These are phyloP conservation scores for Oryctes rhinoceros DNA, from an alignment of 1,140 invertebrate species.

Conservation along the genomic window DNA sequence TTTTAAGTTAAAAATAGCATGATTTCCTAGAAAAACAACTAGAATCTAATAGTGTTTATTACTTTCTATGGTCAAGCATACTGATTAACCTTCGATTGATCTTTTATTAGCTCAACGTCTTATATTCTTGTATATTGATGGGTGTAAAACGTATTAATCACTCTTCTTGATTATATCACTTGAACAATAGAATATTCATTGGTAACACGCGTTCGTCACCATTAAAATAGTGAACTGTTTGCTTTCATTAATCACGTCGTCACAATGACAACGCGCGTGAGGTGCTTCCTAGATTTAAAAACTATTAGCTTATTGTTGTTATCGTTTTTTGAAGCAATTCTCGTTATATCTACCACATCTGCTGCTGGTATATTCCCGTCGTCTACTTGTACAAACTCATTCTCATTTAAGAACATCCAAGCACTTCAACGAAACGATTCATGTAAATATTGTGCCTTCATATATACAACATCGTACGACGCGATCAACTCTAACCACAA, in stretches of 20 bases:
- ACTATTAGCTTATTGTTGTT: background rate
- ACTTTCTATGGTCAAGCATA: too few species aligned
- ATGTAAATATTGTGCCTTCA: background rate
- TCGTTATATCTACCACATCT: constrained; percentile 12
- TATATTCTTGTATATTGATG: too few species aligned
- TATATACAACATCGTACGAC: background rate
- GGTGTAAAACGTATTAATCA: background rate
- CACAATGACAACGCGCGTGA: background rate
- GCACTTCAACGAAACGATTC: background rate
- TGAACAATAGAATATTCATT: constrained; percentile 6
- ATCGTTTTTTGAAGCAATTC: background rate
- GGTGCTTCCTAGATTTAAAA: background rate
- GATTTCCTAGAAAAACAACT: too few species aligned
- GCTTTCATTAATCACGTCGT: constrained; percentile 11
- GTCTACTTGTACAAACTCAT: background rate
- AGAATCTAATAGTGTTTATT: too few species aligned
- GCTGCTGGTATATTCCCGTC: background rate
- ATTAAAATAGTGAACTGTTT: constrained; percentile 3
- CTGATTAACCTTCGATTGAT: too few species aligned
- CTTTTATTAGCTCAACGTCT: too few species aligned
- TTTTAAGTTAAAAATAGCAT: too few species aligned
- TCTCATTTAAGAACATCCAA: background rate
- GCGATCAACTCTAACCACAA: background rate
- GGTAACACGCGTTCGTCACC: background rate
- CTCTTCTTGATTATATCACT: constrained; percentile 10